Evolutionary conservation across 2,888 invertebrate species (phyloP).

Genomic region (Atethmia centrago): DNA sequence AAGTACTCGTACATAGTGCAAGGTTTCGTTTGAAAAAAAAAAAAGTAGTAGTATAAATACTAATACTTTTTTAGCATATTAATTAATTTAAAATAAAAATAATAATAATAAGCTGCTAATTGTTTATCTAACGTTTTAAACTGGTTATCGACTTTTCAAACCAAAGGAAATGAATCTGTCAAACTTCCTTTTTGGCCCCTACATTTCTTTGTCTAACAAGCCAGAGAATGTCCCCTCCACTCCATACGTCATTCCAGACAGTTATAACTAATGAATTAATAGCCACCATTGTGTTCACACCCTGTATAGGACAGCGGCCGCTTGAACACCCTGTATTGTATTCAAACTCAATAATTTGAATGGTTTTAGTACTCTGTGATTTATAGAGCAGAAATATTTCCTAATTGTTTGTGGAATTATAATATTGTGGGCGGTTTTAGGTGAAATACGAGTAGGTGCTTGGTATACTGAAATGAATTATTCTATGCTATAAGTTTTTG

Average conservation of each 20-base stretch:
- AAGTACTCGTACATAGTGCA: too few species aligned
- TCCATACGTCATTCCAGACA: constrained; percentile 39
- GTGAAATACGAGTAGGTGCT: background rate
- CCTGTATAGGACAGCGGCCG: constrained; percentile 41
- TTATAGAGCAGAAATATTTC: constrained; percentile 52
- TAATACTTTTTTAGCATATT: too few species aligned
- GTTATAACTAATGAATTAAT: constrained; percentile 56
- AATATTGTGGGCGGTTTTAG: constrained; percentile 14
- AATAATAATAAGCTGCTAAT: too few species aligned
- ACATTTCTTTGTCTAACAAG: background rate
- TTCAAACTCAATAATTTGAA: constrained; percentile 58
- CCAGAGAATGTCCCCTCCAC: background rate
- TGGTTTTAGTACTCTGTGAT: constrained; percentile 50
- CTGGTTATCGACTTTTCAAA: background rate
- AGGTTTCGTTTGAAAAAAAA: too few species aligned
- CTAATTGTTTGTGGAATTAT: constrained; percentile 49
- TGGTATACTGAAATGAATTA: background rate
- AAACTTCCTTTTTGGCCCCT: background rate
- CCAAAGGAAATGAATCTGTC: background rate
- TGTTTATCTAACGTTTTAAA: background rate
- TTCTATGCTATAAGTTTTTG: background rate
- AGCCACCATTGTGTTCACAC: constrained; percentile 48
- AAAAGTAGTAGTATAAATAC: too few species aligned
- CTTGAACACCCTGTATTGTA: constrained; percentile 53
- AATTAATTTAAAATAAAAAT: background rate